Evolutionary conservation across 2,113 vertebrate genomes (phyloP).

Genomic region (Cyrtonyx montezumae): DNA sequence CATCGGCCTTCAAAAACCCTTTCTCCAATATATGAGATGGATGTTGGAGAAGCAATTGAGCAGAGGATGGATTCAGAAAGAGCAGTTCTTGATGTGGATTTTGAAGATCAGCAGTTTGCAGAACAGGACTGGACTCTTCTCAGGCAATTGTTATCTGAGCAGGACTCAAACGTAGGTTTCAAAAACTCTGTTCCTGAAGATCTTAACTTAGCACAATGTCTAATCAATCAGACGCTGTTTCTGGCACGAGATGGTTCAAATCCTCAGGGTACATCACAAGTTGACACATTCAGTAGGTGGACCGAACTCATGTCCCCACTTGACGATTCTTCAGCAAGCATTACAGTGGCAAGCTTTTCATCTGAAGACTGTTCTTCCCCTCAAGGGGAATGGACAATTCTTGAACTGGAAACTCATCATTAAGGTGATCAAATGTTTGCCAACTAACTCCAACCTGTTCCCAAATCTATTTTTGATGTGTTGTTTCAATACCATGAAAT

Average conservation of each 20-base stretch:
- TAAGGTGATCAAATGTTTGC: conserved; percentile 75
- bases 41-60: conserved; percentile 89
- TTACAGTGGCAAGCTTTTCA: conserved; percentile 95
- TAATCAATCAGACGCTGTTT: conserved; percentile 96
- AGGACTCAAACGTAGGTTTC: conserved; percentile 90
- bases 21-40: conserved; percentile 97
- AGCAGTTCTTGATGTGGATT: conserved; percentile 77
- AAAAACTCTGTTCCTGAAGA: conserved; percentile 96
- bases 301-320: conserved; percentile 93
- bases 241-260: conserved; percentile 91
- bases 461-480: conserved; percentile 77
- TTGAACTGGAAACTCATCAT: conserved; percentile 98
- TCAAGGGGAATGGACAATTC: conserved; percentile 98
- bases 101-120: conserved; percentile 87
- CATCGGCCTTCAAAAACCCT: conserved; percentile 94
- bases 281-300: conserved; percentile 91
- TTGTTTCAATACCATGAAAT: conserved; percentile 69
- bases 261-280: conserved; percentile 84
- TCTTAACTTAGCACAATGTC: conserved; percentile 96
- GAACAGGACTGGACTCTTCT: conserved; percentile 95
- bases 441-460: conserved; percentile 51
- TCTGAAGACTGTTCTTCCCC: conserved; percentile 95
- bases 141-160: conserved; percentile 91
- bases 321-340: conserved; percentile 93
- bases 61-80: conserved; percentile 86